Percentiles rank a stretch among this genome's conserved stretches.
Evolutionary conservation across 1,140 invertebrate species (phyloP).

Genomic region (Orchesella cincta): DNA sequence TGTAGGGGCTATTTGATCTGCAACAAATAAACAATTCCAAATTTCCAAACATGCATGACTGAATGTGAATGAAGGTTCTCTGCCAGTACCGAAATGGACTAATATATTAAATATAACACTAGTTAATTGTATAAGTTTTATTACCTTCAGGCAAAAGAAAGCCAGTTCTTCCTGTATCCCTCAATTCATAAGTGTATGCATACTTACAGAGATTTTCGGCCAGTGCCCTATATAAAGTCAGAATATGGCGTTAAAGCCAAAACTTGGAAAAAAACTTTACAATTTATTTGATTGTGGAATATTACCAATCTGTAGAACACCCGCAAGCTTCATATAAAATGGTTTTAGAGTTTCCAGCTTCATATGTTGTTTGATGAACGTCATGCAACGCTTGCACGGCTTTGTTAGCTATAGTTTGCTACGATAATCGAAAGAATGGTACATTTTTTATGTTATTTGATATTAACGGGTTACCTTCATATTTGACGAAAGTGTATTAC

Average conservation of each 20-base stretch:
- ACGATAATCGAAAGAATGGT: neutral
- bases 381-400: neutral
- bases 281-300: neutral
- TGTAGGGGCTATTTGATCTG: neutral
- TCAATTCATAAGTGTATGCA: slow-evolving; percentile 13
- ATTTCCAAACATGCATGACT: neutral
- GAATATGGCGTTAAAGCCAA: no score
- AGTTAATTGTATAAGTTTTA: neutral
- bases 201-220: neutral
- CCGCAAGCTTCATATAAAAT: slow-evolving; percentile 6
- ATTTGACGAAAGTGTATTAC: neutral
- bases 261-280: neutral
- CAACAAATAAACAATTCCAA: neutral
- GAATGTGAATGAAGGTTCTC: neutral
- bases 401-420: neutral
- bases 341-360: neutral
- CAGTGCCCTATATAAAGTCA: neutral
- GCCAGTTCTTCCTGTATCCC: slow-evolving; percentile 5
- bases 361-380: neutral
- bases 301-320: neutral
- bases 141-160: neutral
- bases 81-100: neutral
- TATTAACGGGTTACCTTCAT: neutral
- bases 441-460: neutral
- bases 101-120: neutral